Conservation (phyloP, 1,140 invertebrate species). For the Papilio glaucus region DNA sequence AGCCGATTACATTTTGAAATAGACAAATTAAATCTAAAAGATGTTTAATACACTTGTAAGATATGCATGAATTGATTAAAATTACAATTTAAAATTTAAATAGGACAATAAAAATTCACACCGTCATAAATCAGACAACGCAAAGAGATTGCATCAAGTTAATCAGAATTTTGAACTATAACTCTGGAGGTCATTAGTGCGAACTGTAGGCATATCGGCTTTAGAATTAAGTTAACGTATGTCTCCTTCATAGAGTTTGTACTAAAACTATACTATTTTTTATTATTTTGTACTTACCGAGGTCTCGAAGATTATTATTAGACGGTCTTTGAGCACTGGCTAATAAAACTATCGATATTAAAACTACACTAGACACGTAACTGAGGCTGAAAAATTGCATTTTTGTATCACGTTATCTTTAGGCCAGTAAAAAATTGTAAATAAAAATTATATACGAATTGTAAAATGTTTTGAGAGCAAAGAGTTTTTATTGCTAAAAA, state of each 20-base stretch:
- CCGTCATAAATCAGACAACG: slow-evolving; percentile 5
- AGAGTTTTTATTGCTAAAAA: slow-evolving; percentile 42
- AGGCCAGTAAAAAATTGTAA: slow-evolving; percentile 35
- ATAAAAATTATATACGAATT: slow-evolving; percentile 42
- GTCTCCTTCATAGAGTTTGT: background rate
- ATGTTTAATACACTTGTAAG: background rate
- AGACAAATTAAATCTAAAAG: background rate
- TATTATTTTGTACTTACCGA: slow-evolving; percentile 61
- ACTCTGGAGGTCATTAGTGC: background rate
- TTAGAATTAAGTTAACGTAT: background rate
- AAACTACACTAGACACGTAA: slow-evolving; percentile 67
- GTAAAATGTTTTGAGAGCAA: slow-evolving; percentile 40
- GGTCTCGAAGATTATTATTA: slow-evolving; percentile 67
- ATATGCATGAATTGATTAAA: background rate
- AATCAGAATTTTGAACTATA: slow-evolving; percentile 21
- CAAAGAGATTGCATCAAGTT: slow-evolving; percentile 16
- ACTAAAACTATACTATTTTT: background rate
- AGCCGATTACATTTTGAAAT: background rate
- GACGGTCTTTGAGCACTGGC: slow-evolving; percentile 71
- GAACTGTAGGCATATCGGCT: background rate
- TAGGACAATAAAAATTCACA: slow-evolving; percentile 2
- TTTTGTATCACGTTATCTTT: slow-evolving; percentile 45
- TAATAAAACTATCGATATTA: slow-evolving; percentile 70
- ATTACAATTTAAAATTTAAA: background rate
- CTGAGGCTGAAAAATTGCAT: slow-evolving; percentile 63